Evolutionary conservation across 2,113 vertebrate genomes (phyloP).

Genomic region (Saccopteryx leptura): DNA sequence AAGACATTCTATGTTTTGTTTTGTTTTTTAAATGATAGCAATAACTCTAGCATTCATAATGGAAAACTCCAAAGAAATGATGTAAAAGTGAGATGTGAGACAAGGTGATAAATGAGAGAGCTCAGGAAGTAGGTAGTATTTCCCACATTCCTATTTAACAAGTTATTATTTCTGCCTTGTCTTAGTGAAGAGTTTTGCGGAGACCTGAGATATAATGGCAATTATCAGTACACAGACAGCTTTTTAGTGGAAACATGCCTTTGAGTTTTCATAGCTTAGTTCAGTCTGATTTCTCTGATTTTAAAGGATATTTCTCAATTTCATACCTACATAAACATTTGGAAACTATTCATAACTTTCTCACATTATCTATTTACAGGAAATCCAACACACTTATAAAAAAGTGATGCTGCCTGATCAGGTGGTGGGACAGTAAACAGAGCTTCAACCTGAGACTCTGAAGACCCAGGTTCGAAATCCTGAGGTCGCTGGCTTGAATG

Average conservation of each 20-base stretch:
- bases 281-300: neutral
- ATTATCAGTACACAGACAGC: neutral
- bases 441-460: no score
- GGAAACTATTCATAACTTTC: neutral
- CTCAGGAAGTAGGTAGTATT: neutral
- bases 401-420: neutral
- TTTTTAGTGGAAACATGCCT: neutral
- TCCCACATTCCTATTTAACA: neutral
- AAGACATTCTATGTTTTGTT: neutral
- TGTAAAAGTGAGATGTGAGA: conserved; percentile 33
- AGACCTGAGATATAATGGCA: neutral
- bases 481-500: no score
- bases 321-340: neutral
- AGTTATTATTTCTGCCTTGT: neutral
- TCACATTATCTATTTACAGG: neutral
- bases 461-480: no score
- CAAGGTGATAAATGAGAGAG: neutral
- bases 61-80: neutral
- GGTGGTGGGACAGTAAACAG: no score
- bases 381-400: neutral
- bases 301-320: conserved; percentile 9
- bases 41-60: neutral
- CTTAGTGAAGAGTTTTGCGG: conserved; percentile 2
- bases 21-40: neutral
- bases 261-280: neutral